Conservation (phyloP, 2,113 vertebrate species). For the Phalacrocorax brasilianus region DNA sequence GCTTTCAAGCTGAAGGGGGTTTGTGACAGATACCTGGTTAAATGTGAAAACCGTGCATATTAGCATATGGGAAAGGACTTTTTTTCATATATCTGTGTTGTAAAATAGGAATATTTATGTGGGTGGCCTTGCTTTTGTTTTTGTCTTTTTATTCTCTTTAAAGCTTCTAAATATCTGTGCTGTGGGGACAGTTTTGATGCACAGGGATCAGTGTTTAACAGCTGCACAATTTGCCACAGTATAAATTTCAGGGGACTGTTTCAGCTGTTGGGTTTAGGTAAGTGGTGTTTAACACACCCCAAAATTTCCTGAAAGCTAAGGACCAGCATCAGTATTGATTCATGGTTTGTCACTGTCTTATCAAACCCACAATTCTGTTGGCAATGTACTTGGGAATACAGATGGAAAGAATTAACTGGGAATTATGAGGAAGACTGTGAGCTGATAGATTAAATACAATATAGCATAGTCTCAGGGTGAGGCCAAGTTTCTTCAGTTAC, state of each 20-base stretch:
- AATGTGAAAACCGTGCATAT: accelerated
- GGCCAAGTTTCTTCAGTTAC: not conserved
- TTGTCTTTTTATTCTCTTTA: not conserved
- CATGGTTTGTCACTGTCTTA: not conserved
- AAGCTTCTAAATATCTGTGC: not conserved
- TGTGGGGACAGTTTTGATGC: not conserved
- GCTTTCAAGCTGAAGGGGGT: not conserved
- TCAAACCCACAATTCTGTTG: not conserved
- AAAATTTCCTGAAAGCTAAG: not conserved
- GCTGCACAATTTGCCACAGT: not conserved
- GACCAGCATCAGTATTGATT: not conserved
- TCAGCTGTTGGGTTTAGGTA: not conserved
- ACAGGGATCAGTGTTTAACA: not conserved
- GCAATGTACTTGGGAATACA: not conserved
- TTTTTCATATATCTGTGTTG: not conserved
- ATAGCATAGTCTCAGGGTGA: not conserved
- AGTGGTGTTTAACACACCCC: not conserved
- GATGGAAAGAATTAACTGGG: not conserved
- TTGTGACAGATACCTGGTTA: not conserved
- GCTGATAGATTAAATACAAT: not conserved
- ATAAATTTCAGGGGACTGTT: not conserved
- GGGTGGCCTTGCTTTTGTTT: not conserved
- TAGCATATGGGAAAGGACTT: not conserved
- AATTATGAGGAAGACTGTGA: not conserved
- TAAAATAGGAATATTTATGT: not conserved